Evolutionary conservation across 1,140 invertebrate species (phyloP), one percentile per base, ranked within the genome.

Genomic region (Platorchestia sp.): DNA sequence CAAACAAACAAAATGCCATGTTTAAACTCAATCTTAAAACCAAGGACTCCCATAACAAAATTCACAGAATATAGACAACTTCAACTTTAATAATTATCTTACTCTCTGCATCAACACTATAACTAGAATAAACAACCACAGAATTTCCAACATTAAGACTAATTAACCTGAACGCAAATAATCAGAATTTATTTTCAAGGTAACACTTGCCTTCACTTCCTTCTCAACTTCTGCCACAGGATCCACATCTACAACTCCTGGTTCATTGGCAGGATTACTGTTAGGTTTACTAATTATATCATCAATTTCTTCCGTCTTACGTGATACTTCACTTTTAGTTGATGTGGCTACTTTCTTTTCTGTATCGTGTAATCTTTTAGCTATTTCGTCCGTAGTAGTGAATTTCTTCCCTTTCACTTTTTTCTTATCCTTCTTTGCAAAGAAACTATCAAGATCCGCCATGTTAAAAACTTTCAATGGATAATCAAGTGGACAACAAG

Each of bases 371-470:
- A 96, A 96, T 16, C 96, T 95, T 42, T 95, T 95, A 16, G 96
- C 96, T 40, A 96, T 96, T 42, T 96, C 96, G 59, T 96, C 96
- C 36, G 96, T 96, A 27, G 95, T 96, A 27, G 95, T 96, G 86
- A 95, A 96, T 95, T 96, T 96, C 95, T 95, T 96, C 40, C 96
- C 96, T 95, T 96, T 96, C n/a, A 96, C 95, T 95, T 96, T 96
- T 95, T 96, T 96, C 95, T 96, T 96, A 95, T 96, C 96, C 86
- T 96, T 96, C 91, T 96, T 96, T 5, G 96, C 96, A 47, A 96
- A 96, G 86, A 96, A 96, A 96, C 95, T 96, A 53, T 96, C 96
- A 44, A 96, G 95, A 89, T 96, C 96, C n/a, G 96, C 95, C 96
- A 96, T 96, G 40, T 36, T 40, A 47, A 87, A 95, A 87, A 95